phyloP scores from a whole-genome alignment of 2,113 vertebrate species.

The Plecturocebus donacophilus region DNA sequence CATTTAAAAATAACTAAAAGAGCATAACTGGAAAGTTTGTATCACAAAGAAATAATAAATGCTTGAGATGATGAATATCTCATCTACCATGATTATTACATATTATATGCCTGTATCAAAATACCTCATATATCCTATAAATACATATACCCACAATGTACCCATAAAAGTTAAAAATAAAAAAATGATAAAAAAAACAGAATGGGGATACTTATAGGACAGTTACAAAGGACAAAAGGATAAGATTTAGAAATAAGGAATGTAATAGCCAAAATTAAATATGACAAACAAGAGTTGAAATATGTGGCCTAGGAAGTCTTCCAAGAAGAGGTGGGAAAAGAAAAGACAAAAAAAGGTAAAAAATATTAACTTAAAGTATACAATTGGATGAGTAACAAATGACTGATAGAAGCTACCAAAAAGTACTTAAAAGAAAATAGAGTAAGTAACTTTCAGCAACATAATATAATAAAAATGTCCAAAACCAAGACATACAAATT shows the following conservation, averaged over 20 bases:
- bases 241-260: neutral
- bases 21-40: too few species aligned
- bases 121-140: too few species aligned
- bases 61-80: too few species aligned
- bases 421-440: neutral
- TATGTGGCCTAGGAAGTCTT: neutral
- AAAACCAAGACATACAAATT: neutral
- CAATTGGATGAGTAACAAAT: neutral
- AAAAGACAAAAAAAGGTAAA: neutral
- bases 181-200: neutral
- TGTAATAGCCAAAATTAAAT: neutral
- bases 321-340: neutral
- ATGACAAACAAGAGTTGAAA: neutral
- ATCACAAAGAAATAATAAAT: too few species aligned
- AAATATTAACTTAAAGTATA: neutral
- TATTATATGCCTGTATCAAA: too few species aligned
- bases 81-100: too few species aligned
- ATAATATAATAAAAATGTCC: neutral
- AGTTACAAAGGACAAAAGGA: neutral
- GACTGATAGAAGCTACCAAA: neutral
- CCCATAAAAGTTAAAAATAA: too few species aligned
- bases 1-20: too few species aligned
- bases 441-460: neutral
- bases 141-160: too few species aligned
- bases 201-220: neutral